Evolutionary conservation across 2,113 vertebrate species (phyloP).

Genomic region (Hypomesus transpacificus): DNA sequence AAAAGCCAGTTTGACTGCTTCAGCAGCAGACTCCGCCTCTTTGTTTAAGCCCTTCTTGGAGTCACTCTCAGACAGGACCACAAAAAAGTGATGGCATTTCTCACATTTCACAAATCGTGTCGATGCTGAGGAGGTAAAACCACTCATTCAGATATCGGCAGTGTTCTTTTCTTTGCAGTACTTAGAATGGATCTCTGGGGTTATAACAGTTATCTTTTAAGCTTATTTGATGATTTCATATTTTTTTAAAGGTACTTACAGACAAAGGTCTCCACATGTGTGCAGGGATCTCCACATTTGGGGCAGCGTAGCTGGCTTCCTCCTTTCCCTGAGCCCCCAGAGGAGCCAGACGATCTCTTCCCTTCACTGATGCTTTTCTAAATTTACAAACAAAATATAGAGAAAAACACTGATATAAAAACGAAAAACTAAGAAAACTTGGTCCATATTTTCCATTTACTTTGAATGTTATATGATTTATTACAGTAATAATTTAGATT

Average conservation of each 20-base stretch:
- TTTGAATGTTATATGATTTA: neutral
- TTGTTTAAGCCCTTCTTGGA: conserved; percentile 94
- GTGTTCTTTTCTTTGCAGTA: neutral
- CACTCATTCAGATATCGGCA: neutral
- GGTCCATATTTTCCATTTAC: neutral
- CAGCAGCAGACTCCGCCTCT: conserved; percentile 90
- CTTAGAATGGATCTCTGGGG: neutral
- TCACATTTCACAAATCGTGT: conserved; percentile 98
- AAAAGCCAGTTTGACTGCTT: conserved; percentile 93
- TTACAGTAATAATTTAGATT: neutral
- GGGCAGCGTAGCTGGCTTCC: conserved; percentile 92
- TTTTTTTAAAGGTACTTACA: conserved; percentile 77
- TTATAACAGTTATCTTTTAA: neutral
- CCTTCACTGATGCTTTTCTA: conserved; percentile 85
- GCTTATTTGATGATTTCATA: neutral
- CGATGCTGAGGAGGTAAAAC: conserved; percentile 73
- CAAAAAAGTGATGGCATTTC: conserved; percentile 98
- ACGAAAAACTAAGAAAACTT: too few species aligned
- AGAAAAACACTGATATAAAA: neutral
- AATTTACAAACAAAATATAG: neutral
- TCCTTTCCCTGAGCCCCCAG: conserved; percentile 89
- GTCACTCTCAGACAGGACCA: conserved; percentile 94
- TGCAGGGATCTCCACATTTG: conserved; percentile 94
- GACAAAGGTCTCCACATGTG: conserved; percentile 96
- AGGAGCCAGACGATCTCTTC: conserved; percentile 80